Percentiles rank a stretch among this genome's conserved stretches.
Evolutionary conservation across 2,113 vertebrate species (phyloP).

Genomic region (Mystacornis crossleyi): DNA sequence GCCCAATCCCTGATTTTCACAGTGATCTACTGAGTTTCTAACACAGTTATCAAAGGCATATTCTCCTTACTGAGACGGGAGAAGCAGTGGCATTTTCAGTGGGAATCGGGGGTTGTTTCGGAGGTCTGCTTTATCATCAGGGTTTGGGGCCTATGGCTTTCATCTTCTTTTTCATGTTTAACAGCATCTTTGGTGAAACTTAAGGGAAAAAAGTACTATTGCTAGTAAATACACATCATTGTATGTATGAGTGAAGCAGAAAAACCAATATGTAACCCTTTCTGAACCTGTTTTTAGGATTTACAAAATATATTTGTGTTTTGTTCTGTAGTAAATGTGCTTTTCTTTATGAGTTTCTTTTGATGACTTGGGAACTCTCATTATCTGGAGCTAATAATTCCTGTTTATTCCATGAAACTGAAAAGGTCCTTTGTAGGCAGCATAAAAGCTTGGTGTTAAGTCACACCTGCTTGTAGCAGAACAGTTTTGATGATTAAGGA

Average conservation of each 20-base stretch:
- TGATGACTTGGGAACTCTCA: neutral
- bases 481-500: neutral
- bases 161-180: neutral
- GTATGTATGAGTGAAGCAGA: neutral
- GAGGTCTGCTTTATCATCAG: neutral
- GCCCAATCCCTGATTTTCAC: neutral
- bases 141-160: neutral
- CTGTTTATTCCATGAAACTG: neutral
- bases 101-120: neutral
- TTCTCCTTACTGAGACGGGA: neutral
- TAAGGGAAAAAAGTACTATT: neutral
- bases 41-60: accelerated
- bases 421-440: neutral
- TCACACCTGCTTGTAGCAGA: neutral
- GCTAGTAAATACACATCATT: neutral
- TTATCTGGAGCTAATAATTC: neutral
- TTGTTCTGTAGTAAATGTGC: neutral
- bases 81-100: neutral
- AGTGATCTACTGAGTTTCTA: neutral
- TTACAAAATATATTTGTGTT: neutral
- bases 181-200: neutral
- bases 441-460: neutral
- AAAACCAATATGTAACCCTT: neutral
- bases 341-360: neutral
- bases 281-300: neutral